Conservation (phyloP, 1,140 invertebrate genomes). For the Brachionus calyciflorus region DNA sequence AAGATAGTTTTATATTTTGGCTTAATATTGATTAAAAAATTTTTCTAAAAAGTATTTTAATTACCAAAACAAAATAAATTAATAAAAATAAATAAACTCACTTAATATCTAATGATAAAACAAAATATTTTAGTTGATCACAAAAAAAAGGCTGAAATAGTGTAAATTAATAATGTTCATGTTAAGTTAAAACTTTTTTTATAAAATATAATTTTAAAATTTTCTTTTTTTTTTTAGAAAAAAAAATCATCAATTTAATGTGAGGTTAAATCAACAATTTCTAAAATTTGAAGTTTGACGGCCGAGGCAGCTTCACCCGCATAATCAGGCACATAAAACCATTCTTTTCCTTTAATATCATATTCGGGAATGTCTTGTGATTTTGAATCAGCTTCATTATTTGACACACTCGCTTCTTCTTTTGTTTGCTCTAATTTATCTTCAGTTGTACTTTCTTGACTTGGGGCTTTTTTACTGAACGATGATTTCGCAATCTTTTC, state of each 20-base stretch:
- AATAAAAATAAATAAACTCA: too few species aligned
- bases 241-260: background rate
- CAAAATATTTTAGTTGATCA: too few species aligned
- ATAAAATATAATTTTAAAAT: too few species aligned
- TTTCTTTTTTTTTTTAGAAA: too few species aligned
- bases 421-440: background rate
- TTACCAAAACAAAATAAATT: too few species aligned
- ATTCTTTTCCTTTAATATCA: constrained; percentile 41
- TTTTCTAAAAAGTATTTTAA: too few species aligned
- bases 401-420: background rate
- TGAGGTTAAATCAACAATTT: constrained; percentile 37
- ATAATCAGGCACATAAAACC: constrained; percentile 41
- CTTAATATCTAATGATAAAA: too few species aligned
- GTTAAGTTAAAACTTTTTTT: too few species aligned
- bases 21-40: too few species aligned
- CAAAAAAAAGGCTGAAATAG: too few species aligned
- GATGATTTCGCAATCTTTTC: background rate
- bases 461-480: background rate
- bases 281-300: constrained; percentile 31
- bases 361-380: constrained; percentile 17
- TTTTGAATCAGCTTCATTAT: background rate
- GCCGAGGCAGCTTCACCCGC: constrained; percentile 44
- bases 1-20: too few species aligned
- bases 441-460: background rate
- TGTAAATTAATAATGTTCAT: too few species aligned